A percentile compares a stretch with the other conserved stretches of the same genome.
Evolutionary conservation across 2,797 vertebrate species (phyloP).

Genomic region (Poecilia velifera): DNA sequence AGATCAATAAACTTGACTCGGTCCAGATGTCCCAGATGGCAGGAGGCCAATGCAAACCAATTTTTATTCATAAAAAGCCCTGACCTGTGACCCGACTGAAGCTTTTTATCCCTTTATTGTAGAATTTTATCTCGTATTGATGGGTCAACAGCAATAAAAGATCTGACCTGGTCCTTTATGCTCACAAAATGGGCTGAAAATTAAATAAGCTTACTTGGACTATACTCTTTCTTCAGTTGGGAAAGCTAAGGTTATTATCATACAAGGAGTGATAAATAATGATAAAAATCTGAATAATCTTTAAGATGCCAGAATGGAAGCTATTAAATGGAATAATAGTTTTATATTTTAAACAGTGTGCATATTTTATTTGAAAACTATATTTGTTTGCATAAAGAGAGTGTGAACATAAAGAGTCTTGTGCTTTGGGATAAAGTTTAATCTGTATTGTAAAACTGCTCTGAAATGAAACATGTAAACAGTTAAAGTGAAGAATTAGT

Average conservation of each 20-base stretch:
- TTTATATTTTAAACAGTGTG: neutral
- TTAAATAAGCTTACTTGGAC: neutral
- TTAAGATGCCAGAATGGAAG: neutral
- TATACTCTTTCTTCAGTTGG: neutral
- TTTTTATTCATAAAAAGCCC: neutral
- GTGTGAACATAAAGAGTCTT: neutral
- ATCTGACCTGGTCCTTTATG: neutral
- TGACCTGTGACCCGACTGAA: neutral
- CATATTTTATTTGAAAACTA: neutral
- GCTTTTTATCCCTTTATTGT: neutral
- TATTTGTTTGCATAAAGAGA: neutral
- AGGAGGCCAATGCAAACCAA: neutral
- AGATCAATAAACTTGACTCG: neutral
- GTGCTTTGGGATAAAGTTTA: neutral
- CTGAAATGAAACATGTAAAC: neutral
- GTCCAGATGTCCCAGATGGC: neutral
- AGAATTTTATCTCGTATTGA: neutral
- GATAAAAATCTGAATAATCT: neutral
- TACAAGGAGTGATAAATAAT: neutral
- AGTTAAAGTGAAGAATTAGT: conserved; percentile 16
- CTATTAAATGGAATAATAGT: neutral
- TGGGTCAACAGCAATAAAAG: neutral
- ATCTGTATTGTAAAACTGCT: neutral
- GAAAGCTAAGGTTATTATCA: neutral
- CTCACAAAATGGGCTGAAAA: neutral